phyloP scores from a whole-genome alignment of 2,797 vertebrate genomes.

The Gadopsis marmoratus region DNA sequence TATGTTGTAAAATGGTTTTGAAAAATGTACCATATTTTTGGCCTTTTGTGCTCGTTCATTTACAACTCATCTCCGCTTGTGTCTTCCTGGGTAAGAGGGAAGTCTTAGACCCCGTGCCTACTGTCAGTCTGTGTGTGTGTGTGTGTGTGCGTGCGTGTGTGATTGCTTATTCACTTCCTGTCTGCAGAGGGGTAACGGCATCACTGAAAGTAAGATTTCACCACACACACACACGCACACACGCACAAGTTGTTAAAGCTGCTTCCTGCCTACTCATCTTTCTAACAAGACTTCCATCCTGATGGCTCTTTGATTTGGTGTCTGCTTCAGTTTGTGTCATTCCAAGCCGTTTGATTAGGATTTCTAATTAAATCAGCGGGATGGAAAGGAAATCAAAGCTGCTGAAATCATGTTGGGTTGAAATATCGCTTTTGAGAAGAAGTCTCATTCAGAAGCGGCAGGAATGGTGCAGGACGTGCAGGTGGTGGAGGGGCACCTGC shows the following conservation, averaged over 20 bases:
- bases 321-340: slow-evolving; percentile 51
- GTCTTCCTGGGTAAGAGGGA: slow-evolving; percentile 56
- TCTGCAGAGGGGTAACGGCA: slow-evolving; percentile 24
- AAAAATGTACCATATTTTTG: not conserved
- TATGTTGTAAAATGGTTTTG: not conserved
- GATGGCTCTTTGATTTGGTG: slow-evolving; percentile 64
- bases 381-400: slow-evolving; percentile 49
- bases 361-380: slow-evolving; percentile 63
- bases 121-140: not conserved
- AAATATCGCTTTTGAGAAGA: slow-evolving; percentile 11
- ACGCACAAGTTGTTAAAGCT: slow-evolving; percentile 10
- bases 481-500: slow-evolving; percentile 19
- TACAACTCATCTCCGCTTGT: slow-evolving; percentile 19
- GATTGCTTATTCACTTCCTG: not conserved
- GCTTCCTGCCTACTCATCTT: slow-evolving; percentile 53
- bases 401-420: slow-evolving; percentile 23
- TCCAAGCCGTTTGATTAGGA: slow-evolving; percentile 55
- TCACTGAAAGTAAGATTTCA: slow-evolving; percentile 40
- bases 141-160: slow-evolving; percentile 1
- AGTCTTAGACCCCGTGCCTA: slow-evolving; percentile 20
- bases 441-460: slow-evolving; percentile 5
- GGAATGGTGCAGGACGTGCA: not conserved
- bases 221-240: slow-evolving; percentile 1
- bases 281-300: slow-evolving; percentile 53
- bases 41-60: not conserved